A percentile compares a stretch with the other conserved stretches of the same genome.
phyloP scores from a whole-genome alignment of 2,888 invertebrate genomes.

The Cheilosia variabilis region DNA sequence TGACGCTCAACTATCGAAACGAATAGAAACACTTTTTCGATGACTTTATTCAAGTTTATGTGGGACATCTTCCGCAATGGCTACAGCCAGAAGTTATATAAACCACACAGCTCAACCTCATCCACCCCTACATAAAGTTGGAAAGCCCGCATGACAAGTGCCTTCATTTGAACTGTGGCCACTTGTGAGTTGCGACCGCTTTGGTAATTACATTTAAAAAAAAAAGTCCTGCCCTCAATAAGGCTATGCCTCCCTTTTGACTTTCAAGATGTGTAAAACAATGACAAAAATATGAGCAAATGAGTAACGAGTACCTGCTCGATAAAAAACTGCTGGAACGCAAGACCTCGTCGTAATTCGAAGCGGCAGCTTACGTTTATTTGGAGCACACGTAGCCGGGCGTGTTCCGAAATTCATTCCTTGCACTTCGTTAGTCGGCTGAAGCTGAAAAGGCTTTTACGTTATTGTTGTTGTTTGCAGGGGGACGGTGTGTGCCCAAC shows the following conservation, averaged over 20 bases:
- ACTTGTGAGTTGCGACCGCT: not conserved
- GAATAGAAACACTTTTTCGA: no score
- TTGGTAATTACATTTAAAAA: not conserved
- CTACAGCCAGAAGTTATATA: no score
- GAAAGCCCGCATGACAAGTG: not conserved
- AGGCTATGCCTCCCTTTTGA: not conserved
- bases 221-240: not conserved
- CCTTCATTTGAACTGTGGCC: not conserved
- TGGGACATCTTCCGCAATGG: no score
- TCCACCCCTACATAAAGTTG: not conserved
- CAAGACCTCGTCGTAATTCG: conserved; percentile 14
- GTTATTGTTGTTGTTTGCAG: conserved; percentile 10
- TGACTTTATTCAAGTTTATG: no score
- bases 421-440: conserved; percentile 47
- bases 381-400: conserved; percentile 26
- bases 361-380: conserved; percentile 9
- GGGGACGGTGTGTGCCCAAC: not conserved
- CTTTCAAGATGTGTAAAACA: conserved; percentile 10
- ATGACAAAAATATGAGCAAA: conserved; percentile 1
- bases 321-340: conserved; percentile 10
- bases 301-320: not conserved
- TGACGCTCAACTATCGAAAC: no score
- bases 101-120: no score
- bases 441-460: conserved; percentile 14
- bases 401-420: conserved; percentile 25